phyloP scores from a whole-genome alignment of 2,888 invertebrate species.

The Nomada fabriciana region DNA sequence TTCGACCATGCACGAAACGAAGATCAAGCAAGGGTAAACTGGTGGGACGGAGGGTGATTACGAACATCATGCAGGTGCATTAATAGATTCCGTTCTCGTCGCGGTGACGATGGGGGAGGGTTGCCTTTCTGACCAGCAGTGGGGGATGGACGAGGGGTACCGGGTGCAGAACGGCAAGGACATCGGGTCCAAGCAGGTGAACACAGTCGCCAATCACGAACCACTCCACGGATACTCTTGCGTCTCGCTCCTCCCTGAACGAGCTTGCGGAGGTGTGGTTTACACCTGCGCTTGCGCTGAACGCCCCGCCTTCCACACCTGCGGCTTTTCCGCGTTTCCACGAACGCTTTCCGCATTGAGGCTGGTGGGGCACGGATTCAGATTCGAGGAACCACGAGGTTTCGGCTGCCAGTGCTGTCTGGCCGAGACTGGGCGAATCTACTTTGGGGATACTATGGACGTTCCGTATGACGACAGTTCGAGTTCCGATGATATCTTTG shows the following conservation, averaged over 20 bases:
- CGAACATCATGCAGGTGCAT: slow-evolving; percentile 81
- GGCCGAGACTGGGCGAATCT: slow-evolving; percentile 41
- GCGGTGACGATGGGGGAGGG: slow-evolving; percentile 38
- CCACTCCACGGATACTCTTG: slow-evolving; percentile 74
- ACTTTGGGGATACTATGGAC: slow-evolving; percentile 15
- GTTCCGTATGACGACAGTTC: no score
- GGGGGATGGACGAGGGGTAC: slow-evolving; percentile 54
- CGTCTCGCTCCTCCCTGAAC: slow-evolving; percentile 79
- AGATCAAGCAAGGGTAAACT: slow-evolving; percentile 29
- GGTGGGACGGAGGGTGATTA: slow-evolving; percentile 72
- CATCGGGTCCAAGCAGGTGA: slow-evolving; percentile 77
- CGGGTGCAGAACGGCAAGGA: slow-evolving; percentile 59
- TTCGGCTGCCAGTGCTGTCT: slow-evolving; percentile 38
- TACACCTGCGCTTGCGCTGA: slow-evolving; percentile 80
- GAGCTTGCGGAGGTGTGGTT: slow-evolving; percentile 82
- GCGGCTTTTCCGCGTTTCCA: slow-evolving; percentile 77
- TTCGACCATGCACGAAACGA: slow-evolving; percentile 11
- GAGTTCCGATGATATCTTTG: no score
- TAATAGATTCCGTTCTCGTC: slow-evolving; percentile 71
- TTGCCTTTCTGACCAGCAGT: slow-evolving; percentile 24
- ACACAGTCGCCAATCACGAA: slow-evolving; percentile 81
- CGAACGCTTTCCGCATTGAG: slow-evolving; percentile 56
- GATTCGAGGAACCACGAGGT: slow-evolving; percentile 43
- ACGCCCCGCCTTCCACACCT: slow-evolving; percentile 75
- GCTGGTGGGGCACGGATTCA: slow-evolving; percentile 41